Percentiles rank a stretch among this genome's conserved stretches.
Evolutionary conservation across 2,888 invertebrate genomes (phyloP).

Genomic region (Theretra japonica): DNA sequence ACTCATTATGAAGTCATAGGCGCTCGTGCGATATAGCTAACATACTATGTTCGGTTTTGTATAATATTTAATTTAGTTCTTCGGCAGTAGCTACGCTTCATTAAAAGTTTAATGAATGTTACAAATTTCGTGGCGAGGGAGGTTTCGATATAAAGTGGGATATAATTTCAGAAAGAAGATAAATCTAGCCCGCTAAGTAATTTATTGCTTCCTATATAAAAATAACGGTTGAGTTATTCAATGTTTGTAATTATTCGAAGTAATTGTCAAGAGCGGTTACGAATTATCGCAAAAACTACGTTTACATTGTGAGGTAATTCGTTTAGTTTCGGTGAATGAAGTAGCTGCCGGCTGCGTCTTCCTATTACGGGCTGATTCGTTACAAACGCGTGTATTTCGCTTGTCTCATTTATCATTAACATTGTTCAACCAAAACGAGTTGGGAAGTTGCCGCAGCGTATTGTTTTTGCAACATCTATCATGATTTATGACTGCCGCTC

Average conservation of each 20-base stretch:
- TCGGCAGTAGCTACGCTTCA: background rate
- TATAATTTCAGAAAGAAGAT: too few species aligned
- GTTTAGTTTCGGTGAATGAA: constrained; percentile 21
- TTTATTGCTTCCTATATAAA: background rate
- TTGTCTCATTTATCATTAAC: constrained; percentile 36
- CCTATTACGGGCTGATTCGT: constrained; percentile 7
- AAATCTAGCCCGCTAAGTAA: background rate
- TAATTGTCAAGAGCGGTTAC: background rate
- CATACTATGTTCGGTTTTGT: constrained; percentile 26
- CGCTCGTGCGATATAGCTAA: constrained; percentile 33
- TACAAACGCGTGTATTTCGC: constrained; percentile 28
- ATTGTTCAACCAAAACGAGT: constrained; percentile 26
- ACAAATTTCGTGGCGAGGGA: background rate
- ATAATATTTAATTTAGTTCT: constrained; percentile 1
- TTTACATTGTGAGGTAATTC: constrained; percentile 7
- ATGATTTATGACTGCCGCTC: constrained; percentile 35
- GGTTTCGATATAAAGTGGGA: too few species aligned
- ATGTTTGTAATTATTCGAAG: background rate
- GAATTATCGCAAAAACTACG: background rate
- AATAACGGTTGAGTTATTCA: background rate
- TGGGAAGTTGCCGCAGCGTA: constrained; percentile 26
- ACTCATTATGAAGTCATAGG: constrained; percentile 63
- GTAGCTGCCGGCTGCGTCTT: constrained; percentile 1
- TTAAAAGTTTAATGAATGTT: background rate
- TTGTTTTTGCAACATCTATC: constrained; percentile 33